Conservation (phyloP, 2,113 vertebrate genomes). For the Zosterops japonicus region DNA sequence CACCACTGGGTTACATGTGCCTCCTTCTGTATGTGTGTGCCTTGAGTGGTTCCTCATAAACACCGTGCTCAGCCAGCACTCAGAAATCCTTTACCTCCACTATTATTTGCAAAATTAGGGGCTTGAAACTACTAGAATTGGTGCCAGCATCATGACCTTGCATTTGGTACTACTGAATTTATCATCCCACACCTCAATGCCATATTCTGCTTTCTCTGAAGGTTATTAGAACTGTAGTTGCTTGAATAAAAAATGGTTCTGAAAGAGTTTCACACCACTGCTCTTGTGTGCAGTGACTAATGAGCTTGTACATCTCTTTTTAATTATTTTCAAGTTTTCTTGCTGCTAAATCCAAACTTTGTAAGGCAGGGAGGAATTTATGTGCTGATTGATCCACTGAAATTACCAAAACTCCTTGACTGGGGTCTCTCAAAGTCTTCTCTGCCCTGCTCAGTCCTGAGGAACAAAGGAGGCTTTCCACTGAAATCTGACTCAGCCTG, state of each 20-base stretch:
- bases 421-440: not conserved
- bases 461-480: not conserved
- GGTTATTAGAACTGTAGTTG: not conserved
- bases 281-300: not conserved
- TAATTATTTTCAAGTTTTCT: not conserved
- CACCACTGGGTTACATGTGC: rapidly evolving
- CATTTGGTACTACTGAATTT: not conserved
- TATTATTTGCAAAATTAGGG: not conserved
- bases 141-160: not conserved
- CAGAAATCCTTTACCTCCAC: not conserved
- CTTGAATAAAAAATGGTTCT: not conserved
- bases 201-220: not conserved
- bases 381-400: not conserved
- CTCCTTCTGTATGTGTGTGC: not conserved
- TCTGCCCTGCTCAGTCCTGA: not conserved
- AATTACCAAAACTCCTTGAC: not conserved
- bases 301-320: not conserved
- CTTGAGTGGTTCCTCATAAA: not conserved
- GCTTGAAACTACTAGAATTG: not conserved
- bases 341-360: not conserved
- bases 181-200: not conserved
- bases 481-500: not conserved
- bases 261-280: not conserved
- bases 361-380: not conserved
- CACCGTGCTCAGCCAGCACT: rapidly evolving